phyloP scores from a whole-genome alignment of 2,113 vertebrate genomes.

The Pandion haliaetus region DNA sequence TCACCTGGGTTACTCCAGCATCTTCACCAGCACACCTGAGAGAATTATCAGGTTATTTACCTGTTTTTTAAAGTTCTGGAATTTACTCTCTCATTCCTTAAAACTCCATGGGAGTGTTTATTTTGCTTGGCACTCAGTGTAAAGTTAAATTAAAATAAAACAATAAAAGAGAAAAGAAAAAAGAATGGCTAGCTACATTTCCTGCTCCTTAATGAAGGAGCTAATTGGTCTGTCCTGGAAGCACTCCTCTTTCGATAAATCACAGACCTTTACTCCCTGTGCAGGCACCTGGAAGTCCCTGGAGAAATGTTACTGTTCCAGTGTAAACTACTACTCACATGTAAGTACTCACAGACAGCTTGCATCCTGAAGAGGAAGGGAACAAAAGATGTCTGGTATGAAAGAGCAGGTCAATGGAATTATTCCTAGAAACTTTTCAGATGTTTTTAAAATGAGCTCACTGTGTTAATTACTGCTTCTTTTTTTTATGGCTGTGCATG shows the following conservation, averaged over 20 bases:
- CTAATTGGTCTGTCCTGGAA: not conserved
- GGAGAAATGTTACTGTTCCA: not conserved
- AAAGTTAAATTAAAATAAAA: not conserved
- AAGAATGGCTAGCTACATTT: not conserved
- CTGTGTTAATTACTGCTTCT: not conserved
- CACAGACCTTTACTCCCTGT: not conserved
- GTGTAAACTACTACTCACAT: not conserved
- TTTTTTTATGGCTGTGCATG: not conserved
- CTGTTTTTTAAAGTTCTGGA: not conserved
- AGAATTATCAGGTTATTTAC: not conserved
- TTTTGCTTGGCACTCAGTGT: not conserved
- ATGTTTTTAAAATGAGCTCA: constrained; percentile 32
- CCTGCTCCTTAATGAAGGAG: not conserved
- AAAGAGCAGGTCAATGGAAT: constrained; percentile 22
- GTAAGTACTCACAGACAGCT: not conserved
- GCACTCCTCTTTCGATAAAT: not conserved
- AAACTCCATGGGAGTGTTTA: not conserved
- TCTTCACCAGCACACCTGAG: not conserved
- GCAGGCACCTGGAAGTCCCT: not conserved
- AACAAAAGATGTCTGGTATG: constrained; percentile 43
- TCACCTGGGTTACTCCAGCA: not conserved
- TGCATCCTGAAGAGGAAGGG: not conserved
- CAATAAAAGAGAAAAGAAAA: not conserved
- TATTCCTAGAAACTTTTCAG: constrained; percentile 28
- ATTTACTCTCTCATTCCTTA: not conserved